Percentiles rank a stretch among this genome's conserved stretches.
These are phyloP conservation scores for Neomonachus schauinslandi DNA, from an alignment of 2,113 vertebrate species.

Conservation along the genomic window DNA sequence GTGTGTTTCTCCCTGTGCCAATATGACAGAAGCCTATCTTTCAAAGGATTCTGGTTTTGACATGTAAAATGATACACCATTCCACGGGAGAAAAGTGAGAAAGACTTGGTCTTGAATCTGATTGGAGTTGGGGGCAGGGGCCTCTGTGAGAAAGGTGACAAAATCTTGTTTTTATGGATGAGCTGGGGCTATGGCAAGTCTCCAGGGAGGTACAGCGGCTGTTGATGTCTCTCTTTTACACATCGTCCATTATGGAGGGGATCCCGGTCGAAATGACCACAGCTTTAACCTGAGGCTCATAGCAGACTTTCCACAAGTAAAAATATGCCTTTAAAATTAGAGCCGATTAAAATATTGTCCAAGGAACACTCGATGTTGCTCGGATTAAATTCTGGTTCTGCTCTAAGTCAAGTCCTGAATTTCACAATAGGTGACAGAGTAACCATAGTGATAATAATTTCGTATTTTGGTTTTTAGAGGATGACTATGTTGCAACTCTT, in stretches of 20 bases:
- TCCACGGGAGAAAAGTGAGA: no score
- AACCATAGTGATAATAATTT: rapidly evolving
- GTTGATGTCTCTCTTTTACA: rapidly evolving
- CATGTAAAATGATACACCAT: neutral
- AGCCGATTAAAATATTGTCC: neutral
- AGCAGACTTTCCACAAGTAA: neutral
- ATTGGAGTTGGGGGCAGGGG: neutral
- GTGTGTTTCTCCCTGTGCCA: neutral
- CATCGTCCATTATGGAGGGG: rapidly evolving
- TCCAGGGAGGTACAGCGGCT: rapidly evolving
- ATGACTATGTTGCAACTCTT: neutral
- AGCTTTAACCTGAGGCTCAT: neutral
- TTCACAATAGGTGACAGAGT: rapidly evolving
- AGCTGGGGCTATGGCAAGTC: neutral
- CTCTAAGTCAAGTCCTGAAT: neutral
- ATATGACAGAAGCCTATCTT: rapidly evolving
- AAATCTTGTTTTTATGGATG: neutral
- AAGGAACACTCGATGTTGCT: rapidly evolving
- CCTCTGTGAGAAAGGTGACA: neutral
- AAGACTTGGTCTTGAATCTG: neutral
- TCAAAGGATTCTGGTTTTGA: neutral
- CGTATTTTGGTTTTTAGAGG: neutral
- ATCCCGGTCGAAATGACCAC: neutral
- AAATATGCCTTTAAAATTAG: neutral
- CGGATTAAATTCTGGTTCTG: neutral